A percentile compares a stretch with the other conserved stretches of the same genome.
These are phyloP conservation scores for Calliopsis andreniformis DNA, from an alignment of 1,140 invertebrate species.

Conservation along the genomic window DNA sequence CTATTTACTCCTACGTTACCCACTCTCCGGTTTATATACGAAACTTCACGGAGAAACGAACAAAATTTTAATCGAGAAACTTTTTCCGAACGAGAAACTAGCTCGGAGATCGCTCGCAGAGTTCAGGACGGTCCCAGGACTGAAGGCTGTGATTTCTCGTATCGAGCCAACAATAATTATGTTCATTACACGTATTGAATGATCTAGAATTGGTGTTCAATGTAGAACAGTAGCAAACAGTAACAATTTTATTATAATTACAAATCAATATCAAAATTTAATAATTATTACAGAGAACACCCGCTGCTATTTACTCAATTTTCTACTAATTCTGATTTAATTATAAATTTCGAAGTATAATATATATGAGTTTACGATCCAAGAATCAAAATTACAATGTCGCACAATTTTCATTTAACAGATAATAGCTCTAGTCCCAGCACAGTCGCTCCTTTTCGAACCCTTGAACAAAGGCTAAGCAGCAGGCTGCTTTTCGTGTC, in stretches of 20 bases:
- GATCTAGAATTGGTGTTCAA: no score
- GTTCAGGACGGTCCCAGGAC: conserved; percentile 37
- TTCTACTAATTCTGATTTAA: no score
- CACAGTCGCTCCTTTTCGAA: no score
- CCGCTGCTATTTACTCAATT: no score
- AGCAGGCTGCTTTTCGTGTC: not conserved
- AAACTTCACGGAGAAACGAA: conserved; percentile 68
- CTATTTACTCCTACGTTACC: conserved; percentile 64
- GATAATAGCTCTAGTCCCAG: not conserved
- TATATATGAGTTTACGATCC: no score
- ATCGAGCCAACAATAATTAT: not conserved
- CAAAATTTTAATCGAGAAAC: conserved; percentile 79
- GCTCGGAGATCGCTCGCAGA: conserved; percentile 57
- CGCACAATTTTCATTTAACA: not conserved
- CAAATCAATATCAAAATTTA: no score
- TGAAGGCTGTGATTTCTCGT: conserved; percentile 8
- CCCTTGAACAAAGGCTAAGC: not conserved
- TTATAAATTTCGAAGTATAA: no score
- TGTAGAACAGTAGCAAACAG: no score
- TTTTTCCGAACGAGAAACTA: conserved; percentile 64
- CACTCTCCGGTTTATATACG: conserved; percentile 53
- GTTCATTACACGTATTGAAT: not conserved
- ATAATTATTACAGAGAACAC: no score
- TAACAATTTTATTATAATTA: no score
- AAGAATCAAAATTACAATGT: no score